phyloP scores from a whole-genome alignment of 2,888 invertebrate species.

The Amphipyra berbera region DNA sequence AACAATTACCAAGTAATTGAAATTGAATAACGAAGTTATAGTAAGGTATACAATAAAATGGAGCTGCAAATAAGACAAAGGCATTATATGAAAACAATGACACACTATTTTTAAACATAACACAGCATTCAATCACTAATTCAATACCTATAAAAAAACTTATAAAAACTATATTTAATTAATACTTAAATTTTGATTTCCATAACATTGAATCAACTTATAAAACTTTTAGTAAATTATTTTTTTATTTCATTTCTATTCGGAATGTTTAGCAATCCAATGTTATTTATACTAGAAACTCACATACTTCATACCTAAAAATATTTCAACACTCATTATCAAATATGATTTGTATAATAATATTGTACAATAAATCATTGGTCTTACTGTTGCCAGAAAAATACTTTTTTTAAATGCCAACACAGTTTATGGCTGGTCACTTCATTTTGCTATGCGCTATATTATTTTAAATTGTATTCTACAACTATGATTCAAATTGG shows the following conservation, averaged over 20 bases:
- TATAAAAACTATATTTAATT: slow-evolving; percentile 63
- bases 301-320: slow-evolving; percentile 57
- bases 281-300: slow-evolving; percentile 64
- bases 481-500: slow-evolving; percentile 50
- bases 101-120: slow-evolving; percentile 71
- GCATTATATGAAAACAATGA: slow-evolving; percentile 63
- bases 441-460: slow-evolving; percentile 1
- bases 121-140: slow-evolving; percentile 81
- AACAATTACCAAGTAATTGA: slow-evolving; percentile 48
- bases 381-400: slow-evolving; percentile 54
- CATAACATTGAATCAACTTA: slow-evolving; percentile 52
- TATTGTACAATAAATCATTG: slow-evolving; percentile 70
- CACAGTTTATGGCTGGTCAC: slow-evolving; percentile 39
- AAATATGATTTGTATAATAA: slow-evolving; percentile 56
- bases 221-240: slow-evolving; percentile 43
- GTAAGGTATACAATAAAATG: slow-evolving; percentile 34
- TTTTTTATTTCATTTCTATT: slow-evolving; percentile 58
- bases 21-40: slow-evolving; percentile 24
- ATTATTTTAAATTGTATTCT: slow-evolving; percentile 20
- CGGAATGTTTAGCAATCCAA: slow-evolving; percentile 71
- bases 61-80: slow-evolving; percentile 43
- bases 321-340: slow-evolving; percentile 58
- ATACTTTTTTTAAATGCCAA: slow-evolving; percentile 44
- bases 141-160: slow-evolving; percentile 60
- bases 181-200: slow-evolving; percentile 63